A percentile compares a stretch with the other conserved stretches of the same genome.
These are phyloP conservation scores for Thereva unica DNA, from an alignment of 2,888 invertebrate species.

Conservation along the genomic window DNA sequence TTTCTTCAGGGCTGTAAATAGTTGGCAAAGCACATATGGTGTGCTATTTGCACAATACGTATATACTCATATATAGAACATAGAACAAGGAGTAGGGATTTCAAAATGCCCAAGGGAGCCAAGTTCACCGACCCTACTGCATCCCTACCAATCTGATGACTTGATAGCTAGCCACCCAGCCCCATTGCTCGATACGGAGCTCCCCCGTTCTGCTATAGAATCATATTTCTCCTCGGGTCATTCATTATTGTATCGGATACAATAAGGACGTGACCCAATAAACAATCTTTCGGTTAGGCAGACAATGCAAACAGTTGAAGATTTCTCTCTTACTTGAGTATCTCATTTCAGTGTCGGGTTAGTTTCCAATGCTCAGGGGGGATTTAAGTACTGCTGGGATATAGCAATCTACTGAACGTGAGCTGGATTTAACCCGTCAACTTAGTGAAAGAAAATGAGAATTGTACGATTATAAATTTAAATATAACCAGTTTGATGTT, in stretches of 20 bases:
- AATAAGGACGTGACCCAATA: slow-evolving; percentile 47
- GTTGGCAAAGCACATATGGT: slow-evolving; percentile 27
- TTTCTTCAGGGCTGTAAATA: slow-evolving; percentile 18
- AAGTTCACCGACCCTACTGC: too few species aligned
- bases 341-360: too few species aligned
- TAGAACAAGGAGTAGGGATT: slow-evolving; percentile 18
- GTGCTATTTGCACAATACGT: slow-evolving; percentile 27
- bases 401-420: too few species aligned
- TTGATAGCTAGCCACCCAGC: slow-evolving; percentile 9
- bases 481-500: too few species aligned
- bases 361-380: too few species aligned
- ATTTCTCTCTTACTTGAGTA: slow-evolving; percentile 14
- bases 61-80: not conserved
- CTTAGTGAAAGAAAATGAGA: too few species aligned
- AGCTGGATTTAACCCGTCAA: too few species aligned
- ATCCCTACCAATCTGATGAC: slow-evolving; percentile 17
- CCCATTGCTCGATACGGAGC: not conserved
- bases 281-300: slow-evolving; percentile 43
- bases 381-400: too few species aligned
- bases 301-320: slow-evolving; percentile 38
- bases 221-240: slow-evolving; percentile 41
- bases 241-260: slow-evolving; percentile 47
- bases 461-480: too few species aligned
- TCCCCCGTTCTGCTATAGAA: slow-evolving; percentile 15
- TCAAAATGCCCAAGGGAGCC: too few species aligned